Evolutionary conservation across 1,140 invertebrate species (phyloP).

Genomic region (Eciton burchellii): DNA sequence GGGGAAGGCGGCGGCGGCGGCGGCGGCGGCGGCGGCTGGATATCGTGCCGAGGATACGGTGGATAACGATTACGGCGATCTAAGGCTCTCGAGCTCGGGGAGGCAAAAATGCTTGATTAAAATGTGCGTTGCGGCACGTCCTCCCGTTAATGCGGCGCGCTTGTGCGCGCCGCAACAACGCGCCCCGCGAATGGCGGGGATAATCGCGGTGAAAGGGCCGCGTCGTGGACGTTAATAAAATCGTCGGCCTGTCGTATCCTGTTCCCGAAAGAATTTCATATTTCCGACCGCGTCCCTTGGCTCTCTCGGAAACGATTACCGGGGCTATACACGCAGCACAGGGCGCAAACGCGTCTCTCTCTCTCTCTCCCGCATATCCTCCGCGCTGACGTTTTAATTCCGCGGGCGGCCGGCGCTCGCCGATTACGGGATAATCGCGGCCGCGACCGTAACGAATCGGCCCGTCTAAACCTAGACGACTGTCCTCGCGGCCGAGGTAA

Average conservation of each 20-base stretch:
- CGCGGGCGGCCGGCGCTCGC: slow-evolving; percentile 37
- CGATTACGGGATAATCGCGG: slow-evolving; percentile 51
- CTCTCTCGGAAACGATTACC: slow-evolving; percentile 17
- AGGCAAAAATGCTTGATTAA: neutral
- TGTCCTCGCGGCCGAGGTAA: slow-evolving; percentile 52
- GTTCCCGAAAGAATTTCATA: slow-evolving; percentile 31
- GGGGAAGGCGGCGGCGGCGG: too few relatives aligned
- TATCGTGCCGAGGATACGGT: neutral
- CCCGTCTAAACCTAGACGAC: slow-evolving; percentile 50
- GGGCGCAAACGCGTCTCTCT: slow-evolving; percentile 4
- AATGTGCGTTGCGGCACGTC: neutral
- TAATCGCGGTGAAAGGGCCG: neutral
- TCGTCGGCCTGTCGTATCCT: neutral
- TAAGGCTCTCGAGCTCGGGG: neutral
- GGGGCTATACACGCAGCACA: too few relatives aligned
- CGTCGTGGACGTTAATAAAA: slow-evolving; percentile 16
- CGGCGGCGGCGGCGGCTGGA: too few relatives aligned
- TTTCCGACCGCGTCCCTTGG: neutral
- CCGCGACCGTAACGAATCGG: slow-evolving; percentile 55
- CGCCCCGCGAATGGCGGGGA: neutral
- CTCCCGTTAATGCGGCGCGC: neutral
- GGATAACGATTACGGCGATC: neutral
- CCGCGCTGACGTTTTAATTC: slow-evolving; percentile 51
- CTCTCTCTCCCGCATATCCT: slow-evolving; percentile 49
- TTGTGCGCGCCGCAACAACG: neutral